A percentile compares a stretch with the other conserved stretches of the same genome.
Conservation (phyloP, 2,888 invertebrate species). For the Odontothrips loti region DNA sequence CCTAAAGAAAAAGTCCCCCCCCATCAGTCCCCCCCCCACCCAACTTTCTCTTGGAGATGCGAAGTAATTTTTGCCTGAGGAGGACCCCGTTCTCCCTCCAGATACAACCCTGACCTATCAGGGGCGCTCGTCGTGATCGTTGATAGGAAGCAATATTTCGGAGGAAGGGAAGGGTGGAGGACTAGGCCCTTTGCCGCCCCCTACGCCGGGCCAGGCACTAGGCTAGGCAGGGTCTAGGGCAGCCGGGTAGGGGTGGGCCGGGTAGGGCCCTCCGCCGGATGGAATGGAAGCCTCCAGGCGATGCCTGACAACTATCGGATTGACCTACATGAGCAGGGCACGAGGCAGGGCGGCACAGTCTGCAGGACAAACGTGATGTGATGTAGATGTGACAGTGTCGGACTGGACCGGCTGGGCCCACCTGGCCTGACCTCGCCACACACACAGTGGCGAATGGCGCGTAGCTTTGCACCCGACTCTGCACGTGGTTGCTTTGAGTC, state of each 20-base stretch:
- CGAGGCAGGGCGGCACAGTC: background rate
- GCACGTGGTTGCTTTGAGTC: too few species aligned
- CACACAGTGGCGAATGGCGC: background rate
- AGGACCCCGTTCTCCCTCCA: too few species aligned
- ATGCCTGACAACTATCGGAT: slow-evolving; percentile 4
- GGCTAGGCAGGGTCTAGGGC: too few species aligned
- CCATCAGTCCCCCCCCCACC: too few species aligned
- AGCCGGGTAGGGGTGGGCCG: background rate
- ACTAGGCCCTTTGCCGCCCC: background rate
- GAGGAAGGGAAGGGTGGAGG: too few species aligned
- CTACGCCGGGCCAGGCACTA: background rate
- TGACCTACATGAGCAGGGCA: slow-evolving; percentile 11
- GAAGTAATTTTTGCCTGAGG: too few species aligned
- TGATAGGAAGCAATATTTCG: too few species aligned
- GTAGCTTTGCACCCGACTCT: too few species aligned
- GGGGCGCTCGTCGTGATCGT: too few species aligned
- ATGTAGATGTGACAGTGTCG: background rate
- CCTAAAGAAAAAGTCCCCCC: too few species aligned
- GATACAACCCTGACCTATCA: too few species aligned
- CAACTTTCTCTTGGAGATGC: too few species aligned
- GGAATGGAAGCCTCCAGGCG: background rate
- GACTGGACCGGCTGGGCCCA: background rate
- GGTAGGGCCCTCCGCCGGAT: background rate
- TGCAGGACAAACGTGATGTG: background rate
- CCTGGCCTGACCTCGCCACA: background rate